phyloP scores from a whole-genome alignment of 2,113 vertebrate species.

The Cyprinodon brontotheroides region DNA sequence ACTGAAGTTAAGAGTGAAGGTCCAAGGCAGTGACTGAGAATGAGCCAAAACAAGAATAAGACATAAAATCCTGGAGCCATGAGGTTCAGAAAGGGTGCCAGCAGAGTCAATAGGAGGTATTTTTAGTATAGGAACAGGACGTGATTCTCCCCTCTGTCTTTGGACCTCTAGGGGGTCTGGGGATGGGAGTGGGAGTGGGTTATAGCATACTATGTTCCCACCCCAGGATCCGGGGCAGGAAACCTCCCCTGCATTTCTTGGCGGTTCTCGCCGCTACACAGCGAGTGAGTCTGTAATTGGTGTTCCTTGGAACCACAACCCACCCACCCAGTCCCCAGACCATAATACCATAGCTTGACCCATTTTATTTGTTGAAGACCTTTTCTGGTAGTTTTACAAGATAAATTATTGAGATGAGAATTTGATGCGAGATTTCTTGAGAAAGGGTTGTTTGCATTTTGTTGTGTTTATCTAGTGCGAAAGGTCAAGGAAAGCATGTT shows the following conservation, averaged over 20 bases:
- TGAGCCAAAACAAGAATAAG: conserved; percentile 23
- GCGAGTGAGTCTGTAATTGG: conserved; percentile 36
- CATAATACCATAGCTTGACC: conserved; percentile 20
- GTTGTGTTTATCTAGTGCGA: neutral
- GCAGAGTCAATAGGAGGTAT: conserved; percentile 50
- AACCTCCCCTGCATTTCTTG: conserved; percentile 82
- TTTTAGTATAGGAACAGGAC: conserved; percentile 66
- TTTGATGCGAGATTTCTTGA: neutral
- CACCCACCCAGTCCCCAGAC: conserved; percentile 19
- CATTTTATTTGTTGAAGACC: conserved; percentile 19
- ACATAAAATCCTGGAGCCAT: conserved; percentile 25
- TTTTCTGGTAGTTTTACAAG: conserved; percentile 38
- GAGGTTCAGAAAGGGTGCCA: conserved; percentile 6
- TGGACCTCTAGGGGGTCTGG: conserved; percentile 46
- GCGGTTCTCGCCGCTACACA: conserved; percentile 45
- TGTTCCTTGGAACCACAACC: conserved; percentile 14
- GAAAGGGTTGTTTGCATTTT: neutral
- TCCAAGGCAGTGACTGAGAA: conserved; percentile 32
- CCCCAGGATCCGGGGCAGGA: conserved; percentile 68
- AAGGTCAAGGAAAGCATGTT: neutral
- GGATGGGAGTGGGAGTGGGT: conserved; percentile 60
- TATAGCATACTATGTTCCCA: conserved; percentile 73
- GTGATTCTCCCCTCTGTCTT: conserved; percentile 51
- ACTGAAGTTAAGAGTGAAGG: conserved; percentile 14
- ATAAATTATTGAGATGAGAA: neutral